phyloP scores from a whole-genome alignment of 2,113 vertebrate genomes.

The Myotis brandtii region DNA sequence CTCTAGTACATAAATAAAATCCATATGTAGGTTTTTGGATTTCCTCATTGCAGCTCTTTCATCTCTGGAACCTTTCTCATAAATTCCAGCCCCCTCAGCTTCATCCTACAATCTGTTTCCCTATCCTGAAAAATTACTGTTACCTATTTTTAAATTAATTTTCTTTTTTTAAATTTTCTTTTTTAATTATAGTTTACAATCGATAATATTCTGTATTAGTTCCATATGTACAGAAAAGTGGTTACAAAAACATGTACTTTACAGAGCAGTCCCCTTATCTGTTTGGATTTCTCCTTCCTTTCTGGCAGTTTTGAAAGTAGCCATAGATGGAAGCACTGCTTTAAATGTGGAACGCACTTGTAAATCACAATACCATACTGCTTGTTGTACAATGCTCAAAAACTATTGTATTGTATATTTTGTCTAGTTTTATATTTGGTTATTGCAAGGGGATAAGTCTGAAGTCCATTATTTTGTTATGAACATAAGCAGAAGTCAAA shows the following conservation, averaged over 20 bases:
- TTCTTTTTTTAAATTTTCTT: neutral
- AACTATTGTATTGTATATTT: neutral
- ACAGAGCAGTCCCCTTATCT: neutral
- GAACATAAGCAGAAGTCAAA: neutral
- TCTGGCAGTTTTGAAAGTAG: neutral
- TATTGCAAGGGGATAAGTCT: neutral
- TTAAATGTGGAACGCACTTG: neutral
- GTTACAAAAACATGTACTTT: neutral
- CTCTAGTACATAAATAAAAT: neutral
- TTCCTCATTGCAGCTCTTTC: neutral
- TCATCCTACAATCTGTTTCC: neutral
- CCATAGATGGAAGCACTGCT: neutral
- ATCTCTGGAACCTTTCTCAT: neutral
- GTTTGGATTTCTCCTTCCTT: neutral
- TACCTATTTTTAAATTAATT: neutral
- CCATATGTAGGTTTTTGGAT: neutral
- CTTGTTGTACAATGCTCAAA: neutral
- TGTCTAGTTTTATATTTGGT: neutral
- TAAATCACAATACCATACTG: neutral
- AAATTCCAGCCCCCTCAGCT: neutral
- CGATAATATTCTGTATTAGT: neutral
- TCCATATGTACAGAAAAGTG: neutral
- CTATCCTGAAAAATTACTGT: neutral
- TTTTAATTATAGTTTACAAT: neutral
- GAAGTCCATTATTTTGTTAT: slow-evolving; percentile 12